These are phyloP conservation scores for Anguilla japonica DNA, from an alignment of 2,113 vertebrate species.

Conservation along the genomic window DNA sequence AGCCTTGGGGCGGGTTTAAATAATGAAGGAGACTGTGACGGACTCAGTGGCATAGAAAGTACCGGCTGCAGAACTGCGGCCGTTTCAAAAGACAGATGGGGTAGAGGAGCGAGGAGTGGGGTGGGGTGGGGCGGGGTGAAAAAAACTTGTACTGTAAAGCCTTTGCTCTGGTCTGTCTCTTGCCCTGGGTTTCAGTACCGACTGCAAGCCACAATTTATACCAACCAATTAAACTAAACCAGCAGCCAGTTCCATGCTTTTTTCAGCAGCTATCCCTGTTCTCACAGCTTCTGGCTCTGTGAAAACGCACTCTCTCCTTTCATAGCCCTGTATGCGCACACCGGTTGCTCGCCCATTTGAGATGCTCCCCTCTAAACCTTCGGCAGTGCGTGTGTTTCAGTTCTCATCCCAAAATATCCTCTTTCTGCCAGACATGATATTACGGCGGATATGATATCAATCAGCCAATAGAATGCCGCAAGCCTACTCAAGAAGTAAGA, in stretches of 20 bases:
- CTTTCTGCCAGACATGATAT: not conserved
- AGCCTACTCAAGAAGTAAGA: not conserved
- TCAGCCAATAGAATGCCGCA: not conserved
- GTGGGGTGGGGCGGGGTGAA: not conserved
- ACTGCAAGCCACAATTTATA: constrained; percentile 52
- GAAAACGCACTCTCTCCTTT: not conserved
- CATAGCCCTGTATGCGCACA: not conserved
- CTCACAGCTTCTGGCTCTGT: not conserved
- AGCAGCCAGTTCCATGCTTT: constrained; percentile 71
- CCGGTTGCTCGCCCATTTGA: not conserved
- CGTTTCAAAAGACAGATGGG: constrained; percentile 47
- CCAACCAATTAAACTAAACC: constrained; percentile 71
- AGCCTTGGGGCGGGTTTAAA: constrained; percentile 37
- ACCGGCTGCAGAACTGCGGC: constrained; percentile 43
- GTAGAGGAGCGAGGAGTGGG: not conserved
- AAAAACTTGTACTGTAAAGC: constrained; percentile 25
- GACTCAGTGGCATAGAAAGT: constrained; percentile 51
- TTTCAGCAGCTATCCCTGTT: constrained; percentile 27
- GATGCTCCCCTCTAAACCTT: not conserved
- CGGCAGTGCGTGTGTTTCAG: not conserved
- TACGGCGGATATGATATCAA: not conserved
- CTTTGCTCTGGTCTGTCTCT: constrained; percentile 46
- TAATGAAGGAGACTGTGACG: constrained; percentile 41
- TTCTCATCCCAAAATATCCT: not conserved
- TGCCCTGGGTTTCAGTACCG: constrained; percentile 59